These are phyloP conservation scores for Euwallacea similis DNA, from an alignment of 1,140 invertebrate species.

Conservation along the genomic window DNA sequence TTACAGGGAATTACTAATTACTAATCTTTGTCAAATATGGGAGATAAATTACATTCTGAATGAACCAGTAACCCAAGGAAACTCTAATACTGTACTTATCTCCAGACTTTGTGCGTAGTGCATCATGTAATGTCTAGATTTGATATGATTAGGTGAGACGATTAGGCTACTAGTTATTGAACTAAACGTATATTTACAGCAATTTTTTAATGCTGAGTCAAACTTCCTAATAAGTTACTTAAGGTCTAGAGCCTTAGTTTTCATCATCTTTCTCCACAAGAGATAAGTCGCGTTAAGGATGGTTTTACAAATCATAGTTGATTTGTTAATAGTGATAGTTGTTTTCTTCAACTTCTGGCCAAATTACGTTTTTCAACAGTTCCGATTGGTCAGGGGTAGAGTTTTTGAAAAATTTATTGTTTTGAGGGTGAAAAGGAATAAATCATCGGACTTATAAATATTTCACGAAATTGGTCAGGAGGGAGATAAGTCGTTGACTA, in stretches of 20 bases:
- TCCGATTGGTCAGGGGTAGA: slow-evolving; percentile 19
- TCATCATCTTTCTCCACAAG: slow-evolving; percentile 15
- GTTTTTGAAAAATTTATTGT: slow-evolving; percentile 13
- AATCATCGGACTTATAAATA: slow-evolving; percentile 11
- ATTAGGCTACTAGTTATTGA: too few species aligned
- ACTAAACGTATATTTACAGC: too few species aligned
- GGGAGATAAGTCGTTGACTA: slow-evolving; percentile 5
- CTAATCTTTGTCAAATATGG: too few species aligned
- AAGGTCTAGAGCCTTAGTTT: slow-evolving; percentile 16
- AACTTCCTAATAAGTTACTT: slow-evolving; percentile 10
- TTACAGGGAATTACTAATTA: too few species aligned
- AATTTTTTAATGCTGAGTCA: too few species aligned
- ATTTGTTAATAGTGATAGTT: slow-evolving; percentile 28
- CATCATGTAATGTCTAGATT: too few species aligned
- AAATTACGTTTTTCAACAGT: slow-evolving; percentile 22
- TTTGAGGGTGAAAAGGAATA: not conserved
- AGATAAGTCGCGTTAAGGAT: slow-evolving; percentile 16
- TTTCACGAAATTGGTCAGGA: slow-evolving; percentile 28
- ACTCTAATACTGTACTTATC: too few species aligned
- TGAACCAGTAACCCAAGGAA: too few species aligned
- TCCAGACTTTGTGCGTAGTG: too few species aligned
- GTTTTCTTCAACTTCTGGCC: slow-evolving; percentile 12
- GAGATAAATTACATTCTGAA: too few species aligned
- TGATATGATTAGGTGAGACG: too few species aligned
- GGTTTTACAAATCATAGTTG: slow-evolving; percentile 10